Base-by-base conservation (phyloP, 30 jellyfish, hydroid and myxozoan species). In the Calvadosia cruxmelitensis region DNA sequence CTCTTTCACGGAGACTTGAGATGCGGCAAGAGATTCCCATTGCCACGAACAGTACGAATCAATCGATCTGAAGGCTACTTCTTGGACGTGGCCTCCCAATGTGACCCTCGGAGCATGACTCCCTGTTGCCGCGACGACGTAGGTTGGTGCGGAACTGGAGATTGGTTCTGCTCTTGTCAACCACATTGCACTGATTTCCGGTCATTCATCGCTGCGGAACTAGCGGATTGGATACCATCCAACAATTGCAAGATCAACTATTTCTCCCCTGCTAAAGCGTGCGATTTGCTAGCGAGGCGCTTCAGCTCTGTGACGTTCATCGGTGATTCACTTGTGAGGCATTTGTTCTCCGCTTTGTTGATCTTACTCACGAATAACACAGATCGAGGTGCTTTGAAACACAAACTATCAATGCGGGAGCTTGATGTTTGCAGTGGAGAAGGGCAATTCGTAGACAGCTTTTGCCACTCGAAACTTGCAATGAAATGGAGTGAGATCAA, bases 251-350 rank as follows among this genome's bases (percentile, higher is more conserved):
- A 23, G 27, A 69, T 71, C 10, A 35, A 50, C 24, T 34, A 80
- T 15, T 50, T 81, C 27, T 50, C 32, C 26, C 27, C 77, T 25
- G 35, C 24, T n/a, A 78, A 76, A 33, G 88, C 92, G 20, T 89
- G 98, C 68, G 20, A 50, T 29, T 67, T 31, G 15, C 61, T 89
- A 31, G 31, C 79, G 42, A 78, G 52, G 3, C 79, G 66, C 20
- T 89, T 76, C 66, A 68, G 93, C 27, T 80, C 95, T 0, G 83
- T 78, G 13, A 89, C 93, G 16, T 89, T 89, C 66, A 74, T 89
- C 49, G 98, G 98, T 7, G 98, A 81, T 73, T 89, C 98, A 1
- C 62, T 89, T 68, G 94, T 81, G 31, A 77, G 98, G 0, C 98
- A 89, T 70, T 29, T 82, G 31, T 89, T 89, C 53, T 71, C 93